Conservation (phyloP, 2,888 invertebrate species). For the Perdita meconis region DNA sequence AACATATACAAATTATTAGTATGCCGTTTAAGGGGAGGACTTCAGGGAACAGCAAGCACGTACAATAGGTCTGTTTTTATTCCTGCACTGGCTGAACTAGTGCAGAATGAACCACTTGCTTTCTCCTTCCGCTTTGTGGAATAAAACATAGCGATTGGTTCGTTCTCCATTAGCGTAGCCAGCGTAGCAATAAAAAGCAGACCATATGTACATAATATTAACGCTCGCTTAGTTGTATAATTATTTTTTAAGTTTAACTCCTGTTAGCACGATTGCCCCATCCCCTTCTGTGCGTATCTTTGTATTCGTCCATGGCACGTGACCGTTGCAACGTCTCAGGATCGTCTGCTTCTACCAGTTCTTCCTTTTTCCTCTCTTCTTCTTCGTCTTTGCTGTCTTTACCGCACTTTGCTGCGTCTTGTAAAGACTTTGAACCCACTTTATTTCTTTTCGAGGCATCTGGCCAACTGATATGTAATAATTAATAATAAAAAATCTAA, state of each 20-base stretch:
- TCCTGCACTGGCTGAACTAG: no score
- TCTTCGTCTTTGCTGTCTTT: conserved; percentile 57
- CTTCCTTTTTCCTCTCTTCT: conserved; percentile 87
- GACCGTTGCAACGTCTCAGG: conserved; percentile 88
- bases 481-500: neutral
- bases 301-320: conserved; percentile 93
- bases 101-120: no score
- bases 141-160: no score
- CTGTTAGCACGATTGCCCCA: conserved; percentile 94
- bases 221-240: neutral
- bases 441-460: conserved; percentile 72
- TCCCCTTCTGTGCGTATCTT: conserved; percentile 94
- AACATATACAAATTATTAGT: neutral
- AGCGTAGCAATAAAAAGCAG: no score
- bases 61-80: no score
- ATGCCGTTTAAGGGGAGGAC: no score
- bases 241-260: conserved; percentile 86
- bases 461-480: conserved; percentile 81
- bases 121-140: no score
- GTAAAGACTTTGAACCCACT: conserved; percentile 68
- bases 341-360: conserved; percentile 89
- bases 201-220: neutral
- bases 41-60: neutral
- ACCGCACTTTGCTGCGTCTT: conserved; percentile 63
- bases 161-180: no score